A percentile compares a stretch with the other conserved stretches of the same genome.
These are phyloP conservation scores for Drosophila lacteicornis DNA, from an alignment of 1,140 invertebrate genomes.

Conservation along the genomic window DNA sequence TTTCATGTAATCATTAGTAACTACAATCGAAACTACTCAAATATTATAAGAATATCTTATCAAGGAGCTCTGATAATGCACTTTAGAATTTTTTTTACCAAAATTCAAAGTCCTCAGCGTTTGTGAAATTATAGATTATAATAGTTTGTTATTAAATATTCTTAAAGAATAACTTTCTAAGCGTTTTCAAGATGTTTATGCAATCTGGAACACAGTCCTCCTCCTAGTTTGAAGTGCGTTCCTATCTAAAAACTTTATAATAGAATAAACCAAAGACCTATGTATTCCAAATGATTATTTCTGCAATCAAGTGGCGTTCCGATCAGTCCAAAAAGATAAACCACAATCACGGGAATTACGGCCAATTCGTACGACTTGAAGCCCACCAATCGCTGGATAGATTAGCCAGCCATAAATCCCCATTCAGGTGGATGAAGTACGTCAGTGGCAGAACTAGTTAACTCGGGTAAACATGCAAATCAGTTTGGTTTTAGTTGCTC, in stretches of 20 bases:
- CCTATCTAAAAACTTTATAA: slow-evolving; percentile 5
- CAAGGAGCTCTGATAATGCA: background rate
- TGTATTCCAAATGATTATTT: slow-evolving; percentile 43
- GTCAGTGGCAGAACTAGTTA: slow-evolving; percentile 22
- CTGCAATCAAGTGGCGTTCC: slow-evolving; percentile 48
- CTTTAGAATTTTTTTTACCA: too few species aligned
- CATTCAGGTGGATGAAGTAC: slow-evolving; percentile 8
- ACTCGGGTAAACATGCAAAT: slow-evolving; percentile 38
- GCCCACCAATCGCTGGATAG: slow-evolving; percentile 6
- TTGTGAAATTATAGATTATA: too few species aligned
- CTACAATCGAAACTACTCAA: background rate
- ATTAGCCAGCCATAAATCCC: slow-evolving; percentile 42
- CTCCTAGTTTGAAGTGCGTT: background rate
- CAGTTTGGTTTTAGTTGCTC: slow-evolving; percentile 2
- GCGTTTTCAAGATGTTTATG: background rate
- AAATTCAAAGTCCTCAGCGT: too few species aligned
- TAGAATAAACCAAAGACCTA: slow-evolving; percentile 31
- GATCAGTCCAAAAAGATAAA: slow-evolving; percentile 24
- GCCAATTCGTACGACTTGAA: slow-evolving; percentile 22
- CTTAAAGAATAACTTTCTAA: background rate
- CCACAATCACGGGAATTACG: slow-evolving; percentile 35
- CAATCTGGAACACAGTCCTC: background rate
- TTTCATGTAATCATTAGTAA: too few species aligned
- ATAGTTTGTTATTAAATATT: background rate
- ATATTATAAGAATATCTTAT: slow-evolving; percentile 1